Evolutionary conservation across 2,888 invertebrate species (phyloP), one percentile per base, ranked within the genome.

Genomic region (Nysson spinosus): DNA sequence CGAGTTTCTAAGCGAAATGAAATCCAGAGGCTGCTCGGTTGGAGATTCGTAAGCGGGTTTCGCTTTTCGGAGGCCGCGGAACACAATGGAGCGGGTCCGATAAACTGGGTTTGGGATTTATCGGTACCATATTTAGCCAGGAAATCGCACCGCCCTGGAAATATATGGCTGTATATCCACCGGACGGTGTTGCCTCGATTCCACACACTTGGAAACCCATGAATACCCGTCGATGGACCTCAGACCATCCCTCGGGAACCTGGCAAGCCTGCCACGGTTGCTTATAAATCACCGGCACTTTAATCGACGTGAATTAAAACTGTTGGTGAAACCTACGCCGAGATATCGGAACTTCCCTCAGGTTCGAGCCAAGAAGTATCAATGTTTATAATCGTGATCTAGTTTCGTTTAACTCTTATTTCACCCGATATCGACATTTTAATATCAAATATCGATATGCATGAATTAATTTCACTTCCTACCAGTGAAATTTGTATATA

Each of bases 41-140:
- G 12, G 34, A 34, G 34, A 16, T 34, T 16, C 46, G 39, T 34
- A 28, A 11, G 32, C 44, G 63, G 55, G 34, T 34, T 51, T 30
- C 34, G 55, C 44, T 40, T 46, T 40, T 49, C 47, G 47, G 35
- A 32, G 62, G 22, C 47, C 39, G 37, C 46, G 57, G 43, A 51
- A 69, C 62, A 74, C 73, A 74, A 74, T 74, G 62, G 72, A 56
- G 57, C 30, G 56, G 61, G 39, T 42, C 49, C 72, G 72, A 75
- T 75, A 75, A 75, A 75, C 72, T 72, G 69, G 72, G 56, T 55
- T 12, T 52, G 49, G 61, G 69, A 75, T 77, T 75, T 75, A 75
- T 75, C 68, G 65, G 37, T 46, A 57, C 63, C 74, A 66, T 66
- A 68, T 70, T 77, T 74, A 61, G 68, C 60, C 65, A 52, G 74